Evolutionary conservation across 1,140 invertebrate genomes (phyloP).

Genomic region (Leptopilina clavipes): DNA sequence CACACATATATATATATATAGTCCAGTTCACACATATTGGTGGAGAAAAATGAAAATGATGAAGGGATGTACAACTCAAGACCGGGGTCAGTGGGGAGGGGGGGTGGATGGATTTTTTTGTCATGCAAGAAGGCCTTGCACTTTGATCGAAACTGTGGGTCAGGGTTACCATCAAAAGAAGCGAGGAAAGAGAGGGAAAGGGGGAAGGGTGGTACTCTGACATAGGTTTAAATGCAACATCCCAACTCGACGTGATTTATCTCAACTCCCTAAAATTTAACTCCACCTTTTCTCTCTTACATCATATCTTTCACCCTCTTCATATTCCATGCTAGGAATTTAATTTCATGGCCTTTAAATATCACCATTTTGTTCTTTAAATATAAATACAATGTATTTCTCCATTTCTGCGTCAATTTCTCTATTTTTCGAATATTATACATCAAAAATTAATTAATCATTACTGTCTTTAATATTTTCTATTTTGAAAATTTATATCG

Average conservation of each 20-base stretch:
- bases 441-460: too few species aligned
- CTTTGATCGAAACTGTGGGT: constrained; percentile 62
- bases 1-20: constrained; percentile 7
- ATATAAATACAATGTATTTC: neutral
- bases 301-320: neutral
- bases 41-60: constrained; percentile 39
- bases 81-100: neutral
- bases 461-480: too few species aligned
- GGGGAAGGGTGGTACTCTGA: neutral
- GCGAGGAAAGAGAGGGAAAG: neutral
- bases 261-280: constrained; percentile 27
- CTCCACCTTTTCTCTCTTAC: constrained; percentile 23
- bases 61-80: constrained; percentile 20
- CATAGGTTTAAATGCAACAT: constrained; percentile 53
- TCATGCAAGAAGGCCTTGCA: constrained; percentile 14
- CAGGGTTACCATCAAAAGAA: constrained; percentile 64
- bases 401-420: too few species aligned
- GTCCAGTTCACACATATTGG: constrained; percentile 52
- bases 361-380: constrained; percentile 4
- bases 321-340: constrained; percentile 44
- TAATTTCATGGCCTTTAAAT: constrained; percentile 62
- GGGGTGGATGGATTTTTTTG: neutral
- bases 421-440: too few species aligned
- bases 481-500: too few species aligned
- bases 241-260: constrained; percentile 32